Base-by-base conservation (phyloP, 2,797 vertebrate genomes). In the Ctenochaetus hawaiiensis region DNA sequence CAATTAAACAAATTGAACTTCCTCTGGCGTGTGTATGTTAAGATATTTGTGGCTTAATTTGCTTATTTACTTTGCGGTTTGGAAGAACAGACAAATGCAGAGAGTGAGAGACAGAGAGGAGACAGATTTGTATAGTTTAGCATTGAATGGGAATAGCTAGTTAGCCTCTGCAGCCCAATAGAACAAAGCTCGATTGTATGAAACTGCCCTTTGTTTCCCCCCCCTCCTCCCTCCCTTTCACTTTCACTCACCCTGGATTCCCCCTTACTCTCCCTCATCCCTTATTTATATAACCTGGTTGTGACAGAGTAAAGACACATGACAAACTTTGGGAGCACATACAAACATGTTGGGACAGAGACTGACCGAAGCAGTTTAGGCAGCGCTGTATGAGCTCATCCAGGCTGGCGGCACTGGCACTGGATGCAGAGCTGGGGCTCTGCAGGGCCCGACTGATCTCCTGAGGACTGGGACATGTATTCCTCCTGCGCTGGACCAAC, bases 301-400 rank as follows among this genome's bases (percentile, higher is more conserved):
- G 70, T 76, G 80, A 89, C 78, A 83, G 78, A 76, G 74, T 61
- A 81, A 76, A 72, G 80, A 53, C 77, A 81, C 82, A 87, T 85
- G 85, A 75, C 69, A 82, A 70, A 90, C 61, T 83, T 78, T 75
- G 69, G 48, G 52, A 82, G 68, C 64, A 47, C 69, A 52, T 67
- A 59, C 68, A 6, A 52, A 75, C 48, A 64, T 11, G 57, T 12
- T 22, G 67, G 59, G 63, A 74, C 53, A 83, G 48, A 61, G 51
- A 89, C 87, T 93, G 90, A 98, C 97, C 97, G 0, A 97, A 98
- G 84, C 93, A 96, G 87, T 95, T 95, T 1, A 98, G 94, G 65
- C 97, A 98, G 75, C 96, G 96, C 83, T 96, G 95, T 57, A 98
- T 95, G 72, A 98, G 94, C 57, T 98, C 97, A 2, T 97, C 96